Percentiles rank a stretch among this genome's conserved stretches.
Conservation (phyloP, 2,888 invertebrate species). For the Dicyrtoma fusca region DNA sequence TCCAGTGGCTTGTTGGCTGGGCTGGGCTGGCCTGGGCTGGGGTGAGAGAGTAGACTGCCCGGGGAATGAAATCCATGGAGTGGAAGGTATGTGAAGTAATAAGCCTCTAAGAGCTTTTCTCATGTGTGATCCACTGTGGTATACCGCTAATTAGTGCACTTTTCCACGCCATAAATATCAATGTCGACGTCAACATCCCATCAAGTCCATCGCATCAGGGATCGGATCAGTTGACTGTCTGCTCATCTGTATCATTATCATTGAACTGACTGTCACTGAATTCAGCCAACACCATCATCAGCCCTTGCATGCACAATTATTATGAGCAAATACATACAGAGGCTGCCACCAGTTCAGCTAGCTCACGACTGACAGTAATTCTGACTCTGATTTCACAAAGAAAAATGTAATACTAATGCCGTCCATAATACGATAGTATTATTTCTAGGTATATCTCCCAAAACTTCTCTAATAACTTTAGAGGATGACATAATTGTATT, state of each 20-base stretch:
- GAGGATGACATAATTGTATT: not conserved
- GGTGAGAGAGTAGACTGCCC: slow-evolving; percentile 11
- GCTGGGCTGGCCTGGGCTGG: not conserved
- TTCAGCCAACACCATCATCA: not conserved
- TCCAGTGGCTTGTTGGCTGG: not conserved
- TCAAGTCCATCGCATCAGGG: slow-evolving; percentile 3
- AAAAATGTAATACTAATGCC: too few relatives aligned
- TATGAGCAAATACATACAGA: too few relatives aligned
- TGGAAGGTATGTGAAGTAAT: slow-evolving; percentile 8
- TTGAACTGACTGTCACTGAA: slow-evolving; percentile 9
- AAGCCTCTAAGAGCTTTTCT: slow-evolving; percentile 25
- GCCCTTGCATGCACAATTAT: not conserved
- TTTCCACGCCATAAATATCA: slow-evolving; percentile 46
- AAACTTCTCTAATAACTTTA: too few relatives aligned
- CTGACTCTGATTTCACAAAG: too few relatives aligned
- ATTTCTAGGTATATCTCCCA: too few relatives aligned
- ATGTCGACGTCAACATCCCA: slow-evolving; percentile 12
- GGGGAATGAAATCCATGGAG: slow-evolving; percentile 15
- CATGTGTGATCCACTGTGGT: slow-evolving; percentile 25
- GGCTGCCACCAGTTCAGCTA: too few relatives aligned
- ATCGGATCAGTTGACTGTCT: slow-evolving; percentile 36
- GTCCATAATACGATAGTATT: too few relatives aligned
- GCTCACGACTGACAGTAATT: too few relatives aligned
- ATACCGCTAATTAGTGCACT: slow-evolving; percentile 45
- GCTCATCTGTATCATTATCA: slow-evolving; percentile 35